Evolutionary conservation across 2,888 invertebrate genomes (phyloP).

Genomic region (Agrotis ipsilon): DNA sequence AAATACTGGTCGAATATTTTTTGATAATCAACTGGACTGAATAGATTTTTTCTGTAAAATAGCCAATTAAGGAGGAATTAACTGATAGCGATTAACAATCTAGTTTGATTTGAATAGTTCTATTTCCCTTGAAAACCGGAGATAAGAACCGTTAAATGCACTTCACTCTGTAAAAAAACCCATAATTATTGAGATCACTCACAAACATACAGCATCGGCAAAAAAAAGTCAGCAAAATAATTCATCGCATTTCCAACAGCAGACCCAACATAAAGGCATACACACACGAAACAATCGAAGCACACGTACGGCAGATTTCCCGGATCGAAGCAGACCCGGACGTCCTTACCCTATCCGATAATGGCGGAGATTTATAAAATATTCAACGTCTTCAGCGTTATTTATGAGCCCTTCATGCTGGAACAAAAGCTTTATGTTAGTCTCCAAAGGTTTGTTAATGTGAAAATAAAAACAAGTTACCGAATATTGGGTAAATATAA

Average conservation of each 20-base stretch:
- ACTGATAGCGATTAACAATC: too few species aligned
- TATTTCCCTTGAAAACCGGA: too few species aligned
- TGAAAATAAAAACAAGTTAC: constrained; percentile 64
- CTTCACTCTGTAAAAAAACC: too few species aligned
- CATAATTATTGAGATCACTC: too few species aligned
- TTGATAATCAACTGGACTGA: too few species aligned
- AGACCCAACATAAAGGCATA: constrained; percentile 43
- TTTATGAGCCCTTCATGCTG: constrained; percentile 81
- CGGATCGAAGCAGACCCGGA: constrained; percentile 78
- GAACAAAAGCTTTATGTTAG: constrained; percentile 76
- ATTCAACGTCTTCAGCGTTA: constrained; percentile 84
- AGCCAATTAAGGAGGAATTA: too few species aligned
- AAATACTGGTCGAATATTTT: too few species aligned
- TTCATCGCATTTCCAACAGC: not conserved
- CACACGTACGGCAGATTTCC: constrained; percentile 74
- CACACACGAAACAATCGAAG: constrained; percentile 62
- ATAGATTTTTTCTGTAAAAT: too few species aligned
- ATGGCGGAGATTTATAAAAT: constrained; percentile 85
- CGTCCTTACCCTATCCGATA: constrained; percentile 84
- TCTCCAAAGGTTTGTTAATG: constrained; percentile 70
- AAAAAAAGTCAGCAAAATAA: not conserved
- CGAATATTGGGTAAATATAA: constrained; percentile 48
- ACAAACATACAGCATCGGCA: too few species aligned
- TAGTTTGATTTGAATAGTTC: too few species aligned
- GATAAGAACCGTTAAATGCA: too few species aligned